Conservation (phyloP, 1,140 invertebrate species). For the Neelides sp. region DNA sequence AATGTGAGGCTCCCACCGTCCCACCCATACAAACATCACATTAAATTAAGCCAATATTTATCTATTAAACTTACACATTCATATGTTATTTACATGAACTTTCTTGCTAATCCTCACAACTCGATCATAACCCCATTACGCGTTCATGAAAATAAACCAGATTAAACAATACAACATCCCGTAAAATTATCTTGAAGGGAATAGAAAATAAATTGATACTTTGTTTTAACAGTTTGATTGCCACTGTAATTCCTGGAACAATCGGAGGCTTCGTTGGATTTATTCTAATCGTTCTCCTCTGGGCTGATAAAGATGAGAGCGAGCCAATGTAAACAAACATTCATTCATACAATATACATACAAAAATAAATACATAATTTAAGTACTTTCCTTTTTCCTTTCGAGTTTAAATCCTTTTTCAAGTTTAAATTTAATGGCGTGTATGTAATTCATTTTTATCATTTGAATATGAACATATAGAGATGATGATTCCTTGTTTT, state of each 20-base stretch:
- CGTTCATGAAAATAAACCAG: no score
- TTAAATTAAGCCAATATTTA: no score
- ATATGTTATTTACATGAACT: not conserved
- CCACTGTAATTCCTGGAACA: conserved; percentile 15
- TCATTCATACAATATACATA: no score
- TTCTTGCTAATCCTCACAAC: not conserved
- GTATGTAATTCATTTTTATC: conserved; percentile 5
- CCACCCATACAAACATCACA: not conserved
- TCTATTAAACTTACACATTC: not conserved
- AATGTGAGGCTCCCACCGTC: conserved; percentile 17
- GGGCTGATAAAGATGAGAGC: conserved; percentile 26
- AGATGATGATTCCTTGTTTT: conserved; percentile 26
- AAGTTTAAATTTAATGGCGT: no score
- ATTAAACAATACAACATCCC: no score
- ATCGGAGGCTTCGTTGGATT: conserved; percentile 26
- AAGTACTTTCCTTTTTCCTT: no score
- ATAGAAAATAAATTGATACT: no score
- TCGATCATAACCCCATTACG: no score
- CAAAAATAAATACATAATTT: no score
- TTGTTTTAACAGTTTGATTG: no score
- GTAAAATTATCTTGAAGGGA: no score
- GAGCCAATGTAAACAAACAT: conserved; percentile 20
- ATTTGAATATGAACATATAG: conserved; percentile 8
- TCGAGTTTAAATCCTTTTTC: no score
- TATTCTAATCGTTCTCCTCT: conserved; percentile 23